These are phyloP conservation scores for Merodon equestris DNA, from an alignment of 2,888 invertebrate genomes.

Conservation along the genomic window DNA sequence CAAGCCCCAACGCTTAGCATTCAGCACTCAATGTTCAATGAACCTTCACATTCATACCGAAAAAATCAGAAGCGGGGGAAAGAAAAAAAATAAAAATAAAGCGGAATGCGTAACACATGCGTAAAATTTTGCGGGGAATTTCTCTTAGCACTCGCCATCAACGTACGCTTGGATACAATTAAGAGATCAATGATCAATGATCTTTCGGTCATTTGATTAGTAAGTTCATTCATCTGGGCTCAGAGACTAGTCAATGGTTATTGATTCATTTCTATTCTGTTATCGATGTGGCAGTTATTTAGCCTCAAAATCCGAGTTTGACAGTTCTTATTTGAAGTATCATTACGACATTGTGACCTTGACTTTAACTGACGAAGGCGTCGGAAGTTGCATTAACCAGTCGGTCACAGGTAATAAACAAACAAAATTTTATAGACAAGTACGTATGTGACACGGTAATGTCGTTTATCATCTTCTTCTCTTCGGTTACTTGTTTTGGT, in stretches of 20 bases:
- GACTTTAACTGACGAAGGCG: slow-evolving; percentile 59
- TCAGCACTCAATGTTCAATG: slow-evolving; percentile 45
- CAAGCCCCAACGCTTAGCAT: neutral
- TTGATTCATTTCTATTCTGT: neutral
- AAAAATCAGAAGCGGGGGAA: slow-evolving; percentile 34
- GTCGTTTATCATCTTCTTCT: slow-evolving; percentile 31
- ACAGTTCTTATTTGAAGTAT: slow-evolving; percentile 1
- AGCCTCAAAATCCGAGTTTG: neutral
- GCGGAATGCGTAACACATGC: slow-evolving; percentile 51
- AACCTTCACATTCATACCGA: slow-evolving; percentile 43
- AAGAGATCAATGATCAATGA: slow-evolving; percentile 38
- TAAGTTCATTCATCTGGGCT: slow-evolving; percentile 28
- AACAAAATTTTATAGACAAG: slow-evolving; percentile 18
- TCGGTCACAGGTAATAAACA: slow-evolving; percentile 11
- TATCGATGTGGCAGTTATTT: slow-evolving; percentile 2
- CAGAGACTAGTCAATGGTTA: too few species aligned
- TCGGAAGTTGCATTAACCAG: slow-evolving; percentile 25
- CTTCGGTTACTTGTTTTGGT: slow-evolving; percentile 31
- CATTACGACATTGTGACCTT: slow-evolving; percentile 53
- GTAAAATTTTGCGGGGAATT: slow-evolving; percentile 51
- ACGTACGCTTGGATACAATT: neutral
- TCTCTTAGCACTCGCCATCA: slow-evolving; percentile 40
- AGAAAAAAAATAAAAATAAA: slow-evolving; percentile 1
- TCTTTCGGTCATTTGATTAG: slow-evolving; percentile 9
- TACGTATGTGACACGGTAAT: slow-evolving; percentile 15